These are phyloP conservation scores for Aldabrachelys gigantea DNA, from an alignment of 2,113 vertebrate species.

Conservation along the genomic window DNA sequence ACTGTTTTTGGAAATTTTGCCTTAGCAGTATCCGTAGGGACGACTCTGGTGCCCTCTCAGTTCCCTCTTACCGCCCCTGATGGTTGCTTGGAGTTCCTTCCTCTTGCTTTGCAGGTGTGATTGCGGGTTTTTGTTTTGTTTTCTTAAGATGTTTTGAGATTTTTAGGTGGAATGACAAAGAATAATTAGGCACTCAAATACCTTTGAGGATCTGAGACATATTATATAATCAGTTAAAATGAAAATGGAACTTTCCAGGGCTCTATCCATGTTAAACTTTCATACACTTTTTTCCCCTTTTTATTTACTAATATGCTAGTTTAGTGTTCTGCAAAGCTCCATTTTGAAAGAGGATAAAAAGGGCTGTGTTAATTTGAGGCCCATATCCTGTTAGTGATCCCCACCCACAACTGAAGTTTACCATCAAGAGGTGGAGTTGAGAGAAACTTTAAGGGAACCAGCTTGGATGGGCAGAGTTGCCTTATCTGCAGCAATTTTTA, in stretches of 20 bases:
- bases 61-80: no score
- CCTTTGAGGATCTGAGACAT: background rate
- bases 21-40: no score
- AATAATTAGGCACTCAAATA: background rate
- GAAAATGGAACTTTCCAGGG: background rate
- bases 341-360: constrained; percentile 18
- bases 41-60: no score
- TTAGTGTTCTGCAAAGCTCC: background rate
- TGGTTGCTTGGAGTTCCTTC: no score
- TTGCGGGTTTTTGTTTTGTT: background rate
- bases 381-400: background rate
- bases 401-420: background rate
- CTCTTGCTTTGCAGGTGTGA: no score
- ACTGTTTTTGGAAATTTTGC: no score
- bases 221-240: constrained; percentile 13
- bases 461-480: background rate
- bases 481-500: background rate
- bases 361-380: background rate
- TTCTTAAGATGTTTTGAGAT: constrained; percentile 49
- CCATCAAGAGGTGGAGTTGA: background rate
- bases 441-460: background rate
- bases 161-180: constrained; percentile 31
- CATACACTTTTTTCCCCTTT: background rate
- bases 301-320: background rate
- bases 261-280: background rate